Percentiles rank a stretch among this genome's conserved stretches.
Conservation (phyloP, 2,113 vertebrate species). For the Laticauda laticaudata region DNA sequence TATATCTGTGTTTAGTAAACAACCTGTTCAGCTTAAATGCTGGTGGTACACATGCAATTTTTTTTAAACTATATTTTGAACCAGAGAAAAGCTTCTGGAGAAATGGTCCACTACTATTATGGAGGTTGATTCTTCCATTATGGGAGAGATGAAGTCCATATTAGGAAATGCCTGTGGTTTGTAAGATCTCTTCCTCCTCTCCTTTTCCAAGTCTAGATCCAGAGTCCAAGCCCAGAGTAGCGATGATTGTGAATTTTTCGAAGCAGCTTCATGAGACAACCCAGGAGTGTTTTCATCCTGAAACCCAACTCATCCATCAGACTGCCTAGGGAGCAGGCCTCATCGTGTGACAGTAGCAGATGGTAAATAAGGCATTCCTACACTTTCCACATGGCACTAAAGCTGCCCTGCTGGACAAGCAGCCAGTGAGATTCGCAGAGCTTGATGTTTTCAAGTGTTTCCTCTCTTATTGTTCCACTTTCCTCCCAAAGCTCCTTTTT, state of each 20-base stretch:
- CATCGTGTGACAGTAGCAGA: not conserved
- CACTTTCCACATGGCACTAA: not conserved
- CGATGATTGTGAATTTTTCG: not conserved
- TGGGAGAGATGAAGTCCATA: not conserved
- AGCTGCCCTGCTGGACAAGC: not conserved
- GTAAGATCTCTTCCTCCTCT: not conserved
- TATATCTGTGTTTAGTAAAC: not conserved
- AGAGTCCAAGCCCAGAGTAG: too few relatives aligned
- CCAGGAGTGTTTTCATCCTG: not conserved
- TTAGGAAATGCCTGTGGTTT: not conserved
- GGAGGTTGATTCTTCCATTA: not conserved
- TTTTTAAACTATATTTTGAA: not conserved
- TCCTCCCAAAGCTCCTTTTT: constrained; percentile 16
- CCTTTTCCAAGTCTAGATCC: not conserved
- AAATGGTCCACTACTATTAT: too few relatives aligned
- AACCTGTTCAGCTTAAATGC: not conserved
- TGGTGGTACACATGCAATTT: not conserved
- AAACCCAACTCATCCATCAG: not conserved
- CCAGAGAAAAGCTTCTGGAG: not conserved
- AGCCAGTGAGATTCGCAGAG: not conserved
- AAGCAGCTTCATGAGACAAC: not conserved
- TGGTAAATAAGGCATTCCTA: not conserved
- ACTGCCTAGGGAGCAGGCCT: not conserved
- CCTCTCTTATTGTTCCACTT: constrained; percentile 3
- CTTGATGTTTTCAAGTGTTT: not conserved